Conservation (phyloP, 2,113 vertebrate species). For the Chelonoidis abingdonii region DNA sequence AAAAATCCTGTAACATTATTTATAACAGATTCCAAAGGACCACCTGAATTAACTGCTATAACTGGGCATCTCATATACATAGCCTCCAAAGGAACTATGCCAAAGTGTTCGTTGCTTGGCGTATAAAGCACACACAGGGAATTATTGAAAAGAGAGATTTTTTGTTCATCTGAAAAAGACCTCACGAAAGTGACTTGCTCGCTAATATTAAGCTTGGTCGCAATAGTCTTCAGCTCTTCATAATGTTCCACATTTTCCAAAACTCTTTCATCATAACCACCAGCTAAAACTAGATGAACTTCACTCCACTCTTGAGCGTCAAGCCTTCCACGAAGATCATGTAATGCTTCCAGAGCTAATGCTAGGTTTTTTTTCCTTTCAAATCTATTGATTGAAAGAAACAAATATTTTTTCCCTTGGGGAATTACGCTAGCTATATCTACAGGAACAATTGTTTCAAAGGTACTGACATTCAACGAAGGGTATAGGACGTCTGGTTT, state of each 20-base stretch:
- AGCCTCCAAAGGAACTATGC: conserved; percentile 96
- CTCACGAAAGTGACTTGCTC: conserved; percentile 89
- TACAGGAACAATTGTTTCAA: conserved; percentile 80
- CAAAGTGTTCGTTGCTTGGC: conserved; percentile 96
- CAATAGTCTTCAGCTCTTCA: conserved; percentile 85
- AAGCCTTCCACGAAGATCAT: conserved; percentile 80
- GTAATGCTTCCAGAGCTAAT: conserved; percentile 87
- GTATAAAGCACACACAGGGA: conserved; percentile 93
- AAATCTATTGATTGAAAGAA: conserved; percentile 97
- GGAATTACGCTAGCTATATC: conserved; percentile 84
- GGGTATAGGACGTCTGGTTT: conserved; percentile 93
- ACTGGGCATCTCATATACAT: conserved; percentile 96
- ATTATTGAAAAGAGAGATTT: conserved; percentile 86
- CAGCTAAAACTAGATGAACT: conserved; percentile 92
- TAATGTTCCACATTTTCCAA: conserved; percentile 93
- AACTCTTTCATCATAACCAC: conserved; percentile 94
- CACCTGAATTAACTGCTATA: conserved; percentile 93
- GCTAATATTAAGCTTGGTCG: conserved; percentile 75
- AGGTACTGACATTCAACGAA: conserved; percentile 88
- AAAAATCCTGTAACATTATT: conserved; percentile 92
- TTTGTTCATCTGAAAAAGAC: conserved; percentile 92
- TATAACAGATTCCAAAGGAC: conserved; percentile 91
- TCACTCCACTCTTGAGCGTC: conserved; percentile 77
- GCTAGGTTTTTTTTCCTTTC: conserved; percentile 95
- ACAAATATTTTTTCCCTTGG: conserved; percentile 82